Evolutionary conservation across 2,888 invertebrate species (phyloP).

Genomic region (Encarsia formosa): DNA sequence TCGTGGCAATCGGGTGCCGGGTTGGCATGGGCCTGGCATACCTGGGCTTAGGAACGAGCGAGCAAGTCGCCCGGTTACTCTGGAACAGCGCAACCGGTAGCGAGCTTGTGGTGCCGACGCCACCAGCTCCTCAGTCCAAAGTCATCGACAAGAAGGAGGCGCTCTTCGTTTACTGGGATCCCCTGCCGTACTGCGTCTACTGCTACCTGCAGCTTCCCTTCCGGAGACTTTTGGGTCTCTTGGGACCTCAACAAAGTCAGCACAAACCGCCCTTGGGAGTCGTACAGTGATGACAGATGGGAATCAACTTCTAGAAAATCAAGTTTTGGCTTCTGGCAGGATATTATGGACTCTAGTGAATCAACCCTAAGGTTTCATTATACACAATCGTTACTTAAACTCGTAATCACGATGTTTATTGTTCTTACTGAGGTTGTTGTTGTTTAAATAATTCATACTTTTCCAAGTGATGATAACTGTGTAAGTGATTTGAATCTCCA

Average conservation of each 20-base stretch:
- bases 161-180: constrained; percentile 79
- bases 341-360: no score
- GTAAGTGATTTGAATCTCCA: no score
- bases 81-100: constrained; percentile 60
- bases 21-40: constrained; percentile 79
- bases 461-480: no score
- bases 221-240: constrained; percentile 40
- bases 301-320: no score
- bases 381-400: no score
- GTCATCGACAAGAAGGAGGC: constrained; percentile 66
- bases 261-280: constrained; percentile 46
- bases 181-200: constrained; percentile 79
- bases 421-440: no score
- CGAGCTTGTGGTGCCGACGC: constrained; percentile 51
- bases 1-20: constrained; percentile 65
- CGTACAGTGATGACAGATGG: constrained; percentile 42
- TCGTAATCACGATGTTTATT: no score
- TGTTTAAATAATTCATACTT: no score
- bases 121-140: neutral
- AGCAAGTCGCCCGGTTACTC: constrained; percentile 62
- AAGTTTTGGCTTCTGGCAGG: no score
- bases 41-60: constrained; percentile 72
- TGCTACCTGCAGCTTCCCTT: constrained; percentile 76
- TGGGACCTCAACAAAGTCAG: constrained; percentile 40
- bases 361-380: no score